Evolutionary conservation across 2,797 vertebrate species (phyloP).

Genomic region (Eupleurogrammus muticus): DNA sequence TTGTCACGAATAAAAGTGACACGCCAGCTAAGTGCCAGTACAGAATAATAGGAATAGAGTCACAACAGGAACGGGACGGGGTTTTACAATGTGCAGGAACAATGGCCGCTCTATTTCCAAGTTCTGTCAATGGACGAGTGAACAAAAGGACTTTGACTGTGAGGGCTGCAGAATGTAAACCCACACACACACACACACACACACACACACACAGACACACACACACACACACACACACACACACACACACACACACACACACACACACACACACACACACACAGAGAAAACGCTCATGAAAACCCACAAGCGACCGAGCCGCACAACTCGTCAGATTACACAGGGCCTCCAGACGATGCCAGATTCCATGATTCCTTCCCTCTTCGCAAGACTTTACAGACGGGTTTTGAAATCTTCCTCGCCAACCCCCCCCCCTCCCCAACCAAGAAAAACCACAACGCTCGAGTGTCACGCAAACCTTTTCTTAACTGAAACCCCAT

Average conservation of each 20-base stretch:
- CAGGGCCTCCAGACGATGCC: slow-evolving; percentile 57
- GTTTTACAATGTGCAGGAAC: slow-evolving; percentile 41
- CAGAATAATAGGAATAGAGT: slow-evolving; percentile 36
- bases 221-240: no score
- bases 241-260: no score
- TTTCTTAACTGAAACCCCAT: slow-evolving; percentile 58
- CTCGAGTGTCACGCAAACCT: slow-evolving; percentile 71
- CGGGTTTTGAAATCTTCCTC: slow-evolving; percentile 58
- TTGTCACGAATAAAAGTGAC: slow-evolving; percentile 19
- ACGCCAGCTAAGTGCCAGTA: slow-evolving; percentile 12
- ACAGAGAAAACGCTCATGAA: no score
- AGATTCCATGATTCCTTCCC: slow-evolving; percentile 66
- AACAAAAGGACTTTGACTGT: slow-evolving; percentile 65
- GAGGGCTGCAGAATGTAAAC: slow-evolving; percentile 51
- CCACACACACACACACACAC: no score
- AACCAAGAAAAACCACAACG: slow-evolving; percentile 73
- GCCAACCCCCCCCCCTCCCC: no score
- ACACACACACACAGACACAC: no score
- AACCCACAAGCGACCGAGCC: slow-evolving; percentile 58
- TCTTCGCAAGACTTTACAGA: slow-evolving; percentile 63
- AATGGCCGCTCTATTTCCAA: slow-evolving; percentile 47
- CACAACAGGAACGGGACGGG: slow-evolving; percentile 26
- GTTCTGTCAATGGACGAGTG: slow-evolving; percentile 53
- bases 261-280: no score
- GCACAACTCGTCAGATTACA: slow-evolving; percentile 71